Evolutionary conservation across 2,888 invertebrate species (phyloP), one percentile per base, ranked within the genome.

Genomic region (Lucinisca nassula): DNA sequence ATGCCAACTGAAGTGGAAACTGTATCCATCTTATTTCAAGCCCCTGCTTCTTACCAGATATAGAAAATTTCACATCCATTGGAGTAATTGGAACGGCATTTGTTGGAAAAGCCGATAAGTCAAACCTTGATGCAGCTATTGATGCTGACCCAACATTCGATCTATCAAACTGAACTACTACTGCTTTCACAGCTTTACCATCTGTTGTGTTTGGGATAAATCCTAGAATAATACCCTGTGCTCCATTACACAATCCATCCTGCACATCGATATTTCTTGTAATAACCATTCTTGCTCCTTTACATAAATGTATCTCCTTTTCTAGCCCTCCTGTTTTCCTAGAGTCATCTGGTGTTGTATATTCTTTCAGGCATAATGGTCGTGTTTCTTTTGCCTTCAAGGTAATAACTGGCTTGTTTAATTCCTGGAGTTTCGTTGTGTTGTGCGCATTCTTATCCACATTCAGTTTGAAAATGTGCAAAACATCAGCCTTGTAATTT

Each of bases 1-100:
- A n/a, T 55, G 4, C 45, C 8, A 91, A 67, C 79, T 75, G 85
- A 8, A 91, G 14, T 51, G 90, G 87, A 51, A 90, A 91, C 45
- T 88, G 90, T 24, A 32, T 74, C 55, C 90, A 74, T 14, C 74
- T 82, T 17, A 84, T 80, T 35, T 78, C 37, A 1, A 76, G 79
- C n/a, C 77, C 70, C 35, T 35, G 8, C 72, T 58, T 75, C 61
- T 61, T 24, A 32, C 80, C 45, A 67, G 85, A n/a, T 40, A 40
- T 74, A 17, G 55, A 55, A 82, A 89, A 87, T 77, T 61, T 38
- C n/a, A 73, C 80, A 74, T 55, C 55, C 10, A 55, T 21, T 17
- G 21, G 55, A 17, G 55, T 55, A n/a, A 55, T 55, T 8, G 55
- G 55, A 55, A 55, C 55, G 21, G 55, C 55, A 55, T 21, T 55